Conservation (phyloP, 2,888 invertebrate species). For the Amblyteles armatorius region DNA sequence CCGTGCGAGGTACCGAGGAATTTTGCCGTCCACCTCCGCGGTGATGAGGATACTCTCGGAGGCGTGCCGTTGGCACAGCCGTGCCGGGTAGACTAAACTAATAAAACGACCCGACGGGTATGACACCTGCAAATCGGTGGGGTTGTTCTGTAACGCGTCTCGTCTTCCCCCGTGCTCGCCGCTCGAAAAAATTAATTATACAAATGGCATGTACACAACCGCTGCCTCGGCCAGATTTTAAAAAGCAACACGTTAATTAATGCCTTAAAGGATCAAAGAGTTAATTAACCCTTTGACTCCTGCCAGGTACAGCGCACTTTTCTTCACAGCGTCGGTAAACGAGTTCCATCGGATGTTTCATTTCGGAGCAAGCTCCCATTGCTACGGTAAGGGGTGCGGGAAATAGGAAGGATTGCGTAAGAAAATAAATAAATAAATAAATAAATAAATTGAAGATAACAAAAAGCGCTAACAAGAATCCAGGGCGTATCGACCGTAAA, state of each 20-base stretch:
- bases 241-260: constrained; percentile 37
- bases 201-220: not conserved
- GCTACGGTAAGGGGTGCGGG: too few species aligned
- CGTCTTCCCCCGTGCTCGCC: constrained; percentile 15
- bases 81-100: constrained; percentile 66
- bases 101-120: constrained; percentile 55
- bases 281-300: constrained; percentile 11
- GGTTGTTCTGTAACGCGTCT: constrained; percentile 49
- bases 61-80: constrained; percentile 62
- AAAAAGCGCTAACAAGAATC: not conserved
- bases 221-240: not conserved
- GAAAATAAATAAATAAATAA: not conserved
- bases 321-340: not conserved
- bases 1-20: constrained; percentile 53
- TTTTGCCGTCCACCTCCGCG: constrained; percentile 58
- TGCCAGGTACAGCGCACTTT: not conserved
- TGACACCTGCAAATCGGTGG: constrained; percentile 59
- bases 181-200: constrained; percentile 45
- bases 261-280: not conserved
- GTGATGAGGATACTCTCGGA: constrained; percentile 65
- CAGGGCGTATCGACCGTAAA: not conserved
- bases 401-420: not conserved
- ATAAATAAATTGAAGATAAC: not conserved
- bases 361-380: not conserved
- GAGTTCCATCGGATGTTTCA: not conserved